Base-by-base conservation (phyloP, 2,113 vertebrate species). In the Ranitomeya variabilis region DNA sequence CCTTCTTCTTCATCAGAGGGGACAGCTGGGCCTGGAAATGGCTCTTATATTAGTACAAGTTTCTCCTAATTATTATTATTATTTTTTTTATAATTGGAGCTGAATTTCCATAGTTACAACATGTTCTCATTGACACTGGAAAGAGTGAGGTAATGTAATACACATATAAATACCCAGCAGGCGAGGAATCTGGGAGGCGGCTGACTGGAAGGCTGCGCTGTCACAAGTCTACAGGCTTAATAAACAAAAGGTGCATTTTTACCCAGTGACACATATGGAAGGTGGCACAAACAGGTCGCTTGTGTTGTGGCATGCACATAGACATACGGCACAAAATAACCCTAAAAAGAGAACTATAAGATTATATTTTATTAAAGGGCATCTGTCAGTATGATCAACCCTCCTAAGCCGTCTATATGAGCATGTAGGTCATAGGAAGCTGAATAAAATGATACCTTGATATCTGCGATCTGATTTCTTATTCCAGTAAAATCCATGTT, bases 141-240 rank as follows among this genome's bases (percentile, higher is more conserved):
- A 85, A 89, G 73, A 55, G 87, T 89, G 87, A 89, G 59, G 81
- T 89, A 85, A 89, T 89, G 87, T 80, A 87, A 81, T 79, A 64
- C 81, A 85, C 86, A 80, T 64, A 80, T 23, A 87, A 52, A 81
- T 59, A 89, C 82, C 85, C 87, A 85, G 60, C 87, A 78, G 86
- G 80, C 74, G 59, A 89, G 82, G 59, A 85, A 84, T 85, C 69
- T 78, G 82, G 87, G 87, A 77, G 81, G 87, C 5, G 81, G 74
- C 19, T 89, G 73, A 78, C 87, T 79, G 87, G 87, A 85, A 85
- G 52, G 59, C 73, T 69, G 21, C n/a, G 62, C 67, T 88, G 73
- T 79, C 80, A 52, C 51, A 67, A 89, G 26, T n/a, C 64, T 77
- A 59, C 23, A 31, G 62, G 18, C 76, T 84, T 66, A 21, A 89